Conservation (phyloP, 2,797 vertebrate species). For the Helicolenus hilgendorfi region DNA sequence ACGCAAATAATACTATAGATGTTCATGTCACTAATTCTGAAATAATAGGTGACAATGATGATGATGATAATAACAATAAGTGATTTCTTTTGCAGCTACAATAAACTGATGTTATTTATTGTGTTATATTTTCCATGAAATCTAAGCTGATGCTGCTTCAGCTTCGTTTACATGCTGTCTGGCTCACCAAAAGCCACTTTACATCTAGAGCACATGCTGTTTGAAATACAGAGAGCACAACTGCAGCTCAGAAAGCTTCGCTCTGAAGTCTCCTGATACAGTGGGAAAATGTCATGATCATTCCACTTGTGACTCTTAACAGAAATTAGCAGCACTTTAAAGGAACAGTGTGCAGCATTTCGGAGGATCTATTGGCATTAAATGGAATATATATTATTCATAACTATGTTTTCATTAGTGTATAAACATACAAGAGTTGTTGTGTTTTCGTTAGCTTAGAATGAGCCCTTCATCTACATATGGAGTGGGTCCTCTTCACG, state of each 20-base stretch:
- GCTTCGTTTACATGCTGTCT: constrained; percentile 44
- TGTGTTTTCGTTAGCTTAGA: no score
- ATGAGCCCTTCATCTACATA: background rate
- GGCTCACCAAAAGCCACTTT: constrained; percentile 32
- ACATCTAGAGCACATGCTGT: constrained; percentile 37
- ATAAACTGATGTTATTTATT: background rate
- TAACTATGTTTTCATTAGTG: background rate
- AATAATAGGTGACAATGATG: background rate
- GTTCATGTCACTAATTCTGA: background rate
- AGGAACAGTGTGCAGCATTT: background rate
- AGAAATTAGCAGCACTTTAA: background rate
- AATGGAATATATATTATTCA: background rate
- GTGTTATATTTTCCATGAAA: constrained; percentile 13
- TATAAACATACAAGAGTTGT: no score
- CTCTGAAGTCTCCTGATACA: constrained; percentile 15
- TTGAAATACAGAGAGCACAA: constrained; percentile 26
- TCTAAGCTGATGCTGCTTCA: background rate
- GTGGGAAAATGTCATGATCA: constrained; percentile 17
- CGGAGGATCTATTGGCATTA: background rate
- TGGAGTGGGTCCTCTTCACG: background rate
- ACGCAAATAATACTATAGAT: background rate
- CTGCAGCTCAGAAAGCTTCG: constrained; percentile 21
- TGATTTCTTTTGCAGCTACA: background rate
- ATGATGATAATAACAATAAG: background rate
- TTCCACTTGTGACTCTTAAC: background rate